Conservation (phyloP, 2,888 invertebrate genomes). For the Morinoia aosen region DNA sequence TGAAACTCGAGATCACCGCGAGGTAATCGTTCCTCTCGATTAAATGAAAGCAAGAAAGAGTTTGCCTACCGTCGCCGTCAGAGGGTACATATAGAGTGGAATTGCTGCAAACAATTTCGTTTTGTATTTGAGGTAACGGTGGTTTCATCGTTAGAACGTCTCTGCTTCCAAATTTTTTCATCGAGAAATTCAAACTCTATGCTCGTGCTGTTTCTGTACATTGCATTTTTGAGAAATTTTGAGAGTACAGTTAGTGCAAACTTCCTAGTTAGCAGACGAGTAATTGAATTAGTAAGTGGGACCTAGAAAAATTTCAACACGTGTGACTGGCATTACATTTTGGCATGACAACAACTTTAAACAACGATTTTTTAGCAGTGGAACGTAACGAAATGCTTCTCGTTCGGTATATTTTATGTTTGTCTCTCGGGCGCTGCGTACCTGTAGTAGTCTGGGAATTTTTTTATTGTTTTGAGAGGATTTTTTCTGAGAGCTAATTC, state of each 20-base stretch:
- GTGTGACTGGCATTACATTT: background rate
- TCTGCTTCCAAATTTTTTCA: background rate
- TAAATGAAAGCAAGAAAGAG: slow-evolving; percentile 39
- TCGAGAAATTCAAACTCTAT: background rate
- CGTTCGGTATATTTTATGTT: background rate
- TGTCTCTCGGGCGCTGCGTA: background rate
- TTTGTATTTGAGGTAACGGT: background rate
- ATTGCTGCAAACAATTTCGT: background rate
- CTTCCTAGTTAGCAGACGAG: background rate
- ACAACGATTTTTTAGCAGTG: background rate
- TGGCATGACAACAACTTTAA: background rate
- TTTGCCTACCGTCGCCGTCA: slow-evolving; percentile 8
- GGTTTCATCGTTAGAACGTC: background rate
- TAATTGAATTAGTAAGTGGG: background rate
- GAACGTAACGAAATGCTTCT: background rate
- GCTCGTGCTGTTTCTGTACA: background rate
- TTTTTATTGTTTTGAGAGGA: background rate
- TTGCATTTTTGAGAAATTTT: background rate
- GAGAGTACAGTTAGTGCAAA: background rate
- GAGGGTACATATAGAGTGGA: background rate
- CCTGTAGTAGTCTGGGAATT: background rate
- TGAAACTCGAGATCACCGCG: slow-evolving; percentile 35
- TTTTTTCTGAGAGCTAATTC: background rate
- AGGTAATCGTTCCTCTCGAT: slow-evolving; percentile 44
- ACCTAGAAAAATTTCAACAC: background rate